Evolutionary conservation across 2,888 invertebrate genomes (phyloP), one percentile per base, ranked within the genome.

Genomic region (Pristionchus mayeri): DNA sequence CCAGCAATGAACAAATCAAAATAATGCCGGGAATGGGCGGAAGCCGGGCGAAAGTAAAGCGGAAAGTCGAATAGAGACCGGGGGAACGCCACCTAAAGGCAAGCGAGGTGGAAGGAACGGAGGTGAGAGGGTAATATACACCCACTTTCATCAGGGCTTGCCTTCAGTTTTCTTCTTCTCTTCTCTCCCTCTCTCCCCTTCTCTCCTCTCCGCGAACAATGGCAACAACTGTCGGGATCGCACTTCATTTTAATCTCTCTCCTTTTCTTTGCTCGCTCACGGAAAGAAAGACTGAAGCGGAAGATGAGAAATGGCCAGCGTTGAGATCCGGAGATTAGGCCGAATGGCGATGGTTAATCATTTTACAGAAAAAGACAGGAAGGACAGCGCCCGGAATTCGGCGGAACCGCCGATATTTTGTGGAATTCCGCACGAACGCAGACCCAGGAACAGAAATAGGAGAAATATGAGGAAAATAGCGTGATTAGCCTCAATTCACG

Each of bases 161-260:
- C n/a, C n/a, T 37, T 60, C 48, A 21, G 21, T 50, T 40, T 7
- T n/a, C 48, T 37, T 54, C 63, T 78, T 54, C 84, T 52, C 71
- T 48, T 75, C 50, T 54, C 52, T 48, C n/a, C 71, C 52, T 50
- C 48, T 57, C 63, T 63, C 85, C 30, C 52, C 50, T 57, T 37
- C 79, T 81, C 57, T 83, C 24, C 34, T 48, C 34, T 52, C 75
- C 24, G 44, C 71, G 71, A 71, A 71, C 71, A 71, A 71, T 71
- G 71, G 71, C 71, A 71, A 71, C 84, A 71, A 71, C 71, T 71
- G 71, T 40, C 71, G 71, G 40, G 71, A 71, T 71, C 71, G 71
- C 71, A 81, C 85, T 52, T 79, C 81, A 48, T 71, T 84, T 81
- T 85, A 30, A 50, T 85, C 63, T 78, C 84, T 48, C 67, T 67